Conservation (phyloP, 2,797 vertebrate species). For the Synanceia verrucosa region DNA sequence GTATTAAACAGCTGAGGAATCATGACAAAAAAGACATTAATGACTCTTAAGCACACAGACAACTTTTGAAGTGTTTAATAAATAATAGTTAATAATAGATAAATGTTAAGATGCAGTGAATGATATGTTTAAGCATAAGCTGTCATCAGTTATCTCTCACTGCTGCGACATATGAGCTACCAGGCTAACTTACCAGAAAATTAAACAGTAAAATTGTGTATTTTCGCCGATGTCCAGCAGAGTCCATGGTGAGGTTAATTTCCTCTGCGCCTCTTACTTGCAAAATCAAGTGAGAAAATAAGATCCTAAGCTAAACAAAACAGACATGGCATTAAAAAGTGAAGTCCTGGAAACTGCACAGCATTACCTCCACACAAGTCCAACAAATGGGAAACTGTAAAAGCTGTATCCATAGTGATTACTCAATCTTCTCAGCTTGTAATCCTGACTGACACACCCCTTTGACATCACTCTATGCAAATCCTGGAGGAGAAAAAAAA, state of each 20-base stretch:
- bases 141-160: neutral
- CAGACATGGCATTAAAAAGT: slow-evolving; percentile 15
- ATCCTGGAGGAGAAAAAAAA: slow-evolving; percentile 22
- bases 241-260: slow-evolving; percentile 62
- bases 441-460: slow-evolving; percentile 69
- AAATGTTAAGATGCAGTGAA: too few relatives aligned
- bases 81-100: too few relatives aligned
- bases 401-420: slow-evolving; percentile 69
- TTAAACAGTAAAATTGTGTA: slow-evolving; percentile 39
- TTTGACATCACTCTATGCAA: slow-evolving; percentile 63
- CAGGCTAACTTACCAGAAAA: slow-evolving; percentile 72
- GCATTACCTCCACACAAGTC: slow-evolving; percentile 27
- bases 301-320: slow-evolving; percentile 12
- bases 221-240: slow-evolving; percentile 38
- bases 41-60: neutral
- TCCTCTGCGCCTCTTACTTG: slow-evolving; percentile 6
- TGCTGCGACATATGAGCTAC: neutral
- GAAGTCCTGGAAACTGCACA: slow-evolving; percentile 29
- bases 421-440: slow-evolving; percentile 42
- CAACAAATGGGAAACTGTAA: slow-evolving; percentile 52
- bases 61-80: neutral
- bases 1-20: slow-evolving; percentile 61
- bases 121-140: neutral
- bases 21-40: neutral
- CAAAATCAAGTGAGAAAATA: slow-evolving; percentile 11